A percentile compares a stretch with the other conserved stretches of the same genome.
phyloP scores from a whole-genome alignment of 2,888 invertebrate genomes.

The Sarcophaga rosellei region DNA sequence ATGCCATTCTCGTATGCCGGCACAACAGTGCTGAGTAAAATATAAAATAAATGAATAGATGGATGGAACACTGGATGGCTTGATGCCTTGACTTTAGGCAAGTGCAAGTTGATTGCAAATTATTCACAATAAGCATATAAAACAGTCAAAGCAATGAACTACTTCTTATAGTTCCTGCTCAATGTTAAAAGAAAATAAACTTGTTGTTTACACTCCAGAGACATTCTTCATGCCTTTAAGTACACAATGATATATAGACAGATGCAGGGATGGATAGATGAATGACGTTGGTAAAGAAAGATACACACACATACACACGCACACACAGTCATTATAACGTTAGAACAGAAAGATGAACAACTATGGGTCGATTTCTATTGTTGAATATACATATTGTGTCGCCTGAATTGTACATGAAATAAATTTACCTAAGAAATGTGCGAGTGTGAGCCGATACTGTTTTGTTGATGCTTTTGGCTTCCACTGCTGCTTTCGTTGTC shows the following conservation, averaged over 20 bases:
- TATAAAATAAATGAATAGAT: neutral
- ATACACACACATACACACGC: neutral
- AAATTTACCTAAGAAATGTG: neutral
- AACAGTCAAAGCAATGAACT: conserved; percentile 58
- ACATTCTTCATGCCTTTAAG: conserved; percentile 34
- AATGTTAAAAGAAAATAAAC: neutral
- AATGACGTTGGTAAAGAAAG: too few species aligned
- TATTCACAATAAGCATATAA: conserved; percentile 75
- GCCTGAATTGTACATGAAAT: conserved; percentile 37
- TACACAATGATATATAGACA: neutral
- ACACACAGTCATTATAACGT: neutral
- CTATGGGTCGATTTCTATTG: neutral
- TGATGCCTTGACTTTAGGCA: conserved; percentile 58
- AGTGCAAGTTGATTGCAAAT: conserved; percentile 77
- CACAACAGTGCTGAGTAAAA: conserved; percentile 13
- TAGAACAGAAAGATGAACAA: neutral
- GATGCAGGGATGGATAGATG: neutral
- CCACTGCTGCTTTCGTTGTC: conserved; percentile 6
- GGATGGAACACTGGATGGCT: neutral
- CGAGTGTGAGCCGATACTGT: neutral
- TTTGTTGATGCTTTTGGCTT: neutral
- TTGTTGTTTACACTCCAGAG: conserved; percentile 52
- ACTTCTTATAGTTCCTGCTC: conserved; percentile 4
- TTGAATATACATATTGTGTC: neutral
- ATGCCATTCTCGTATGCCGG: conserved; percentile 30